phyloP scores from a whole-genome alignment of 2,113 vertebrate genomes.

The Neolamprologus longior region DNA sequence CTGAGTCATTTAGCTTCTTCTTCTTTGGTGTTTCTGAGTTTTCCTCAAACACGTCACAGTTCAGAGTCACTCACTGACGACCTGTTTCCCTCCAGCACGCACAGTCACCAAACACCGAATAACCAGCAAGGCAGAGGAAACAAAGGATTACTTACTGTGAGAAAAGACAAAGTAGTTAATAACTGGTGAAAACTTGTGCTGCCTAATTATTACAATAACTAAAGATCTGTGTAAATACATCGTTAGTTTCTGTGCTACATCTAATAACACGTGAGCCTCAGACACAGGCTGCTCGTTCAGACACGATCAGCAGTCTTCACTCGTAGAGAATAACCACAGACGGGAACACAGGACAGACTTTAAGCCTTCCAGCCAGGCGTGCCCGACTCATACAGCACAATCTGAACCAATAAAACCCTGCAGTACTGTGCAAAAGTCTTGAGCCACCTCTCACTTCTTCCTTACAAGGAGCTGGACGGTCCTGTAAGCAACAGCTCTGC shows the following conservation, averaged over 20 bases:
- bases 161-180: background rate
- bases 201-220: background rate
- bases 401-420: background rate
- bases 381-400: background rate
- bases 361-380: accelerated
- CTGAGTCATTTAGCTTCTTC: background rate
- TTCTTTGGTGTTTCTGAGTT: background rate
- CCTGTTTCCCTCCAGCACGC: background rate
- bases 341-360: background rate
- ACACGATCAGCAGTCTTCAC: accelerated
- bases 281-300: background rate
- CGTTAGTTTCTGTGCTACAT: accelerated
- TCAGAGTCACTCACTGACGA: background rate
- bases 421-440: background rate
- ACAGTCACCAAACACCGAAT: background rate
- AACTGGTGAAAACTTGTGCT: background rate
- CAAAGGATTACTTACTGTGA: background rate
- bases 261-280: background rate
- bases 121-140: accelerated
- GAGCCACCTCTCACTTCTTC: accelerated
- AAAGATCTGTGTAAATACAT: background rate
- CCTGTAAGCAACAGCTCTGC: background rate
- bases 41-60: background rate
- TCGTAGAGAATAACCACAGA: background rate
- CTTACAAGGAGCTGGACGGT: accelerated